A percentile compares a stretch with the other conserved stretches of the same genome.
These are phyloP conservation scores for Platyscapa corneri DNA, from an alignment of 1,140 invertebrate genomes.

Conservation along the genomic window DNA sequence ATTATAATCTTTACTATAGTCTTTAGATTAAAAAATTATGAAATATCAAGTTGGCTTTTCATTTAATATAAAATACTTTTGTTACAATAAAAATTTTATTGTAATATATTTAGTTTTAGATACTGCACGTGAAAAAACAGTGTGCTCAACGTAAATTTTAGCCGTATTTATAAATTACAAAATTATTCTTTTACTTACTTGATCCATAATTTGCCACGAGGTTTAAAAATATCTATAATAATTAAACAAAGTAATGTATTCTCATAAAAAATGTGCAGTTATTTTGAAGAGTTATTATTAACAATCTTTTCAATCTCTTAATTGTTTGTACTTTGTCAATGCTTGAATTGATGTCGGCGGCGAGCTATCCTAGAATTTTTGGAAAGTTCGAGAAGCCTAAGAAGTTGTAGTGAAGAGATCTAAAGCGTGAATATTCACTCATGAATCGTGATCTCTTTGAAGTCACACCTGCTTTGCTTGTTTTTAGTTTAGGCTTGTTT, in stretches of 20 bases:
- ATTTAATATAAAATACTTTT: background rate
- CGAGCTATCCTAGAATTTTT: slow-evolving; percentile 34
- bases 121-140: background rate
- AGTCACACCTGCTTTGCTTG: background rate
- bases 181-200: slow-evolving; percentile 13
- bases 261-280: background rate
- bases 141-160: background rate
- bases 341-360: slow-evolving; percentile 8
- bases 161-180: background rate
- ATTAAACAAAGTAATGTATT: background rate
- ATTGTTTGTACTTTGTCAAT: background rate
- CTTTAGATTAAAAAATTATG: background rate
- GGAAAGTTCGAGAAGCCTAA: slow-evolving; percentile 50
- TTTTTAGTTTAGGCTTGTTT: background rate
- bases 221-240: background rate
- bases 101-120: background rate
- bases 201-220: slow-evolving; percentile 49
- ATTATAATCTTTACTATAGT: background rate
- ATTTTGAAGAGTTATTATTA: background rate
- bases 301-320: background rate
- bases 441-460: background rate
- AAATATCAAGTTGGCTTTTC: background rate
- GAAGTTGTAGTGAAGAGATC: slow-evolving; percentile 13
- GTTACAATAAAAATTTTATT: background rate
- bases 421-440: background rate